These are phyloP conservation scores for Desmodus rotundus DNA, from an alignment of 2,113 vertebrate species.

Conservation along the genomic window DNA sequence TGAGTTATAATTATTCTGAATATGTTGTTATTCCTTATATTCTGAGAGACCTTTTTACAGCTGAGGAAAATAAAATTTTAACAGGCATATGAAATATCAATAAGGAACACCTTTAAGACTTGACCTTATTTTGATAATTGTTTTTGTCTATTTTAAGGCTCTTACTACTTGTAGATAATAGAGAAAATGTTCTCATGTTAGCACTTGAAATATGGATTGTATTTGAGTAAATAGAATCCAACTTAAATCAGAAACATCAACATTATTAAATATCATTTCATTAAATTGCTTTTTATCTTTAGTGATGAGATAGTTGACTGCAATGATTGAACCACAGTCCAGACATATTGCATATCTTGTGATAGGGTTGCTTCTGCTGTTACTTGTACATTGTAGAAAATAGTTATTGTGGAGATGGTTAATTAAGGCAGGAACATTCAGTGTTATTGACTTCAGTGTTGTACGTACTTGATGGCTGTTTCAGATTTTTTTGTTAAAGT, in stretches of 20 bases:
- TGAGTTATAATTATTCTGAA: slow-evolving; percentile 26
- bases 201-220: neutral
- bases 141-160: neutral
- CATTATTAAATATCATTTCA: neutral
- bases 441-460: too few species aligned
- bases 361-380: neutral
- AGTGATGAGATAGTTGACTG: neutral
- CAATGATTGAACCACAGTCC: neutral
- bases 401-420: neutral
- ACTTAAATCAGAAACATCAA: neutral
- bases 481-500: neutral
- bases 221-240: neutral
- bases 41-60: neutral
- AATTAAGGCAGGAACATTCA: neutral
- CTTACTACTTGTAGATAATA: neutral
- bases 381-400: neutral
- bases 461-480: neutral
- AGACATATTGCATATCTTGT: neutral
- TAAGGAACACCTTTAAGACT: neutral
- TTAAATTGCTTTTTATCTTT: slow-evolving; percentile 7
- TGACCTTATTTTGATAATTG: slow-evolving; percentile 9
- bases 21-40: neutral
- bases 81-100: neutral
- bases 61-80: neutral
- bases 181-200: neutral